phyloP scores from a whole-genome alignment of 2,888 invertebrate species.

The Loripinus fragilis region DNA sequence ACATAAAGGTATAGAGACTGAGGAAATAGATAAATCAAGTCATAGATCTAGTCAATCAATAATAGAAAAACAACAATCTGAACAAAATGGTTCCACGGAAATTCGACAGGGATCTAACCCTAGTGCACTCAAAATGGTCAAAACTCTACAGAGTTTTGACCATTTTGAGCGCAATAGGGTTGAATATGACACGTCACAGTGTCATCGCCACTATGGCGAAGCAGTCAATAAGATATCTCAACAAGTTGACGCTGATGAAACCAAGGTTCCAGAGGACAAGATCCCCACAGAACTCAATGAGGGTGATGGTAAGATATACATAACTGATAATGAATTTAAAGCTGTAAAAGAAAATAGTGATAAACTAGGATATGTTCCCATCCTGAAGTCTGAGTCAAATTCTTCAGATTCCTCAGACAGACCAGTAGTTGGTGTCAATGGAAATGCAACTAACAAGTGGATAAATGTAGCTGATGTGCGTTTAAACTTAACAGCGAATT shows the following conservation, averaged over 20 bases:
- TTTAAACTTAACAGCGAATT: conserved; percentile 14
- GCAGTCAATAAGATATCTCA: too few species aligned
- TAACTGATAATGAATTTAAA: not conserved
- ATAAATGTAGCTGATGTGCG: not conserved
- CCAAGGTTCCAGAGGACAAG: not conserved
- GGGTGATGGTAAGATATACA: too few species aligned
- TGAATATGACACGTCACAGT: too few species aligned
- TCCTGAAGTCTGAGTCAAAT: not conserved
- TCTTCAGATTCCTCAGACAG: not conserved
- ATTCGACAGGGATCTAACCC: not conserved
- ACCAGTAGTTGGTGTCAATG: not conserved
- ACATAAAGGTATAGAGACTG: not conserved
- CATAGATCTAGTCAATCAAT: not conserved
- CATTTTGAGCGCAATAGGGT: too few species aligned
- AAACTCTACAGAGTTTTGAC: not conserved
- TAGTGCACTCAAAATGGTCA: not conserved
- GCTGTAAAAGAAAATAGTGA: not conserved
- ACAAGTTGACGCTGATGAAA: not conserved
- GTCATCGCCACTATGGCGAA: too few species aligned
- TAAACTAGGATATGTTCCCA: not conserved
- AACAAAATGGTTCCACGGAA: not conserved
- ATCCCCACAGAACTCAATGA: not conserved
- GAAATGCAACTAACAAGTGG: not conserved
- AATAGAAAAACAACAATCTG: not conserved
- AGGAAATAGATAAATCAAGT: not conserved